Conservation (phyloP, 2,113 vertebrate species). For the Saguinus midas region DNA sequence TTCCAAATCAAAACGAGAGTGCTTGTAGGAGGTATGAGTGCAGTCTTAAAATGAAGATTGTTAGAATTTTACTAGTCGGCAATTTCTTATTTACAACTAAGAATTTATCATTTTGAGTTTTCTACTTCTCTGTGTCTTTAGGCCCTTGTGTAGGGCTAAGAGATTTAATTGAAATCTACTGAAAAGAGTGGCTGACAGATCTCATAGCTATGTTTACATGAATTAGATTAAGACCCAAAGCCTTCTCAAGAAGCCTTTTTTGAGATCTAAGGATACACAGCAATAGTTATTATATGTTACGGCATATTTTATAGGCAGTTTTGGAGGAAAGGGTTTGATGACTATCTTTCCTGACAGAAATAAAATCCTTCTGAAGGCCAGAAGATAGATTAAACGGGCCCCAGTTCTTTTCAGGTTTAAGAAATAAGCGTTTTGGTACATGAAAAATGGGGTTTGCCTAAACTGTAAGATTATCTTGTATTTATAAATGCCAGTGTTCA, state of each 20-base stretch:
- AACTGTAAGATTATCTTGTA: neutral
- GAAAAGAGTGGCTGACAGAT: neutral
- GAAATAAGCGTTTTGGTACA: neutral
- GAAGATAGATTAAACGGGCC: neutral
- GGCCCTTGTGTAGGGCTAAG: neutral
- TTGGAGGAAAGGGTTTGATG: neutral
- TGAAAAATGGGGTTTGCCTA: neutral
- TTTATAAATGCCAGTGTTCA: neutral
- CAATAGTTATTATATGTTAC: neutral
- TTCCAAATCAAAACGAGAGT: neutral
- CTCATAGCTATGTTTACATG: neutral
- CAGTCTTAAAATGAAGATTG: neutral
- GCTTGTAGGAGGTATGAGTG: neutral
- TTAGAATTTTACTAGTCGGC: neutral
- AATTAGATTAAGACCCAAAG: neutral
- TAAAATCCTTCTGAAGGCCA: neutral
- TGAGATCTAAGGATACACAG: neutral
- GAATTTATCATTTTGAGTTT: neutral
- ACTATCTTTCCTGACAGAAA: neutral
- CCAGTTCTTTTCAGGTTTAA: neutral
- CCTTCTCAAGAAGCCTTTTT: neutral
- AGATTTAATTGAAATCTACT: neutral
- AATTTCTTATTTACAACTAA: neutral
- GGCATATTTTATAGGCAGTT: neutral
- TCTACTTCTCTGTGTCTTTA: neutral